A percentile compares a stretch with the other conserved stretches of the same genome.
phyloP scores from a whole-genome alignment of 2,797 vertebrate species.

The Erpetoichthys calabaricus region DNA sequence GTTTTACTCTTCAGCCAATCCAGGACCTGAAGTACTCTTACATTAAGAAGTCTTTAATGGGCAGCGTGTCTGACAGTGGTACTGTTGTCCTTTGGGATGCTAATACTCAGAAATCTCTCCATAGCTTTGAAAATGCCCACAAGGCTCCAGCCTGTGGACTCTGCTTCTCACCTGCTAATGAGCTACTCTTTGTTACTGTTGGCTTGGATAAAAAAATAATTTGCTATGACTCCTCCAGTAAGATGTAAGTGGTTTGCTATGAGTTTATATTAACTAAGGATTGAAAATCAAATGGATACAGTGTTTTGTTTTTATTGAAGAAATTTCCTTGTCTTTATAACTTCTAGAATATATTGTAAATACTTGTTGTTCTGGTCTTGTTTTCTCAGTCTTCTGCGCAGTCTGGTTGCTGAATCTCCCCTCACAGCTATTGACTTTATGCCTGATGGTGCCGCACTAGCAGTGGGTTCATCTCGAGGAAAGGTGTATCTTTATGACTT shows the following conservation, averaged over 20 bases:
- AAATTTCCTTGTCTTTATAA: too few relatives aligned
- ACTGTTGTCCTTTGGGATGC: slow-evolving; percentile 84
- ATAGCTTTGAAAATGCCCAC: slow-evolving; percentile 70
- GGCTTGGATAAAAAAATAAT: slow-evolving; percentile 93
- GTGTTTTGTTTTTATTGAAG: background rate
- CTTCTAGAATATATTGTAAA: too few relatives aligned
- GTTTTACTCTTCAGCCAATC: slow-evolving; percentile 54
- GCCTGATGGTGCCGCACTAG: slow-evolving; percentile 77
- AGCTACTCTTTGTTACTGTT: slow-evolving; percentile 78
- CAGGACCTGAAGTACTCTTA: slow-evolving; percentile 74
- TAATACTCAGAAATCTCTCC: slow-evolving; percentile 73
- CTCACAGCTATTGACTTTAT: slow-evolving; percentile 85
- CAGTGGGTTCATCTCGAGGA: slow-evolving; percentile 81
- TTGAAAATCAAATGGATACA: background rate
- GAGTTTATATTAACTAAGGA: background rate
- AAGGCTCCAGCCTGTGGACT: slow-evolving; percentile 83
- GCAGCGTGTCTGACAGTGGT: slow-evolving; percentile 80
- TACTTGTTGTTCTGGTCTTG: background rate
- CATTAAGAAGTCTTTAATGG: slow-evolving; percentile 79
- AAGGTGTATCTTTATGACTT: slow-evolving; percentile 90
- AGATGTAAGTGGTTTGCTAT: slow-evolving; percentile 56
- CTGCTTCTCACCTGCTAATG: slow-evolving; percentile 85
- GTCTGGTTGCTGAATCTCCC: slow-evolving; percentile 71
- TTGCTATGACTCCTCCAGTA: slow-evolving; percentile 87
- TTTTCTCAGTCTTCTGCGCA: slow-evolving; percentile 59